Conservation (phyloP, 2,113 vertebrate genomes). For the Axis porcinus region DNA sequence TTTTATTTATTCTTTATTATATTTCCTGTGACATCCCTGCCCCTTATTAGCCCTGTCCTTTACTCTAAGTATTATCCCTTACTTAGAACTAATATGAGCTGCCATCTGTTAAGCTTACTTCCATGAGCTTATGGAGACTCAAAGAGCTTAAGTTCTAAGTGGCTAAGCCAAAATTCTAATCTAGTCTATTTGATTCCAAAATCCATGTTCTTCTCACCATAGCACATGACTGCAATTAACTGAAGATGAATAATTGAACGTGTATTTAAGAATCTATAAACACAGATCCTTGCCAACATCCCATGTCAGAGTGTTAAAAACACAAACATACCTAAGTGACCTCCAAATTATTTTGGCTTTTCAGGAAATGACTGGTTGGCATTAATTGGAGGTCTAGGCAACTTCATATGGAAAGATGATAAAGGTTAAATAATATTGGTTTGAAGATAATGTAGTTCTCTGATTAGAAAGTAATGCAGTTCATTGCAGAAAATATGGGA, state of each 20-base stretch:
- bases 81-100: not conserved
- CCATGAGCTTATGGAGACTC: not conserved
- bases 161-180: constrained; percentile 4
- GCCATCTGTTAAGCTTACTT: not conserved
- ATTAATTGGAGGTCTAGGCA: not conserved
- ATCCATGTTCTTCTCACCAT: constrained; percentile 31
- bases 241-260: not conserved
- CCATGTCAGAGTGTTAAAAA: not conserved
- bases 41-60: not conserved
- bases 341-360: not conserved
- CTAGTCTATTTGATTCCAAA: not conserved
- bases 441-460: not conserved
- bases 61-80: not conserved
- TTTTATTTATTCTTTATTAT: not conserved
- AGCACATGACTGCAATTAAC: not conserved
- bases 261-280: not conserved
- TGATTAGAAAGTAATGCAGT: not conserved
- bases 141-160: constrained; percentile 36
- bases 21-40: not conserved
- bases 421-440: not conserved
- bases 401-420: not conserved
- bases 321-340: not conserved
- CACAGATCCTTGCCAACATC: not conserved
- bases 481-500: not conserved
- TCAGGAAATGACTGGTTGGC: not conserved